Evolutionary conservation across 1,140 invertebrate species (phyloP), one percentile per base, ranked within the genome.

Genomic region (Holcopasites calliopsidis): DNA sequence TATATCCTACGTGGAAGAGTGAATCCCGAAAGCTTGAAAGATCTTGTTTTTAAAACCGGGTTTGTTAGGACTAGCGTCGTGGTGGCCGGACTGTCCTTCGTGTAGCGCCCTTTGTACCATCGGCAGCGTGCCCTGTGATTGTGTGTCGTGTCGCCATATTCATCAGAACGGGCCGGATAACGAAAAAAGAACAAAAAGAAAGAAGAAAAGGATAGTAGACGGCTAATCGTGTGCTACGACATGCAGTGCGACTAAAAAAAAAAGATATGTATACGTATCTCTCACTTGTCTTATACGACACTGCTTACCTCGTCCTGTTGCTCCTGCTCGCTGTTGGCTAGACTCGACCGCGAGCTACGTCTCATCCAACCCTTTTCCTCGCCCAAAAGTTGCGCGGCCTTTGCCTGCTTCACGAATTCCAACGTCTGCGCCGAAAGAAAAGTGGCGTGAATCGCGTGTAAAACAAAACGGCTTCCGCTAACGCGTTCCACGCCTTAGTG

Each of bases 401-500:
- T 97, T 35, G 96, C 95, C 93, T 97, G 96, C 92, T 97, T 97
- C 76, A 97, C 96, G 83, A 97, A 95, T 93, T 98, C 97, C 90
- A 97, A 93, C 71, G 96, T 96, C 95, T 97, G 88, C 61, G 76
- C 88, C 80, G 38, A 84, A 47, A 81, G 66, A 73, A 82, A 58
- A 77, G 61, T 23, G 49, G 57, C 7, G 62, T n/a, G n/a, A n/a
- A n/a, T n/a, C n/a, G n/a, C n/a, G n/a, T n/a, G n/a, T n/a, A n/a
- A n/a, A n/a, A n/a, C n/a, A 47, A 3, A 47, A 18, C 44, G n/a
- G 44, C n/a, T 47, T 47, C 44, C 11, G n/a, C n/a, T n/a, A 47
- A 47, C 44, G 44, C 16, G 11, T 44, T 8, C n/a, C n/a, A n/a
- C n/a, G n/a, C n/a, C n/a, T n/a, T n/a, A n/a, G n/a, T n/a, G n/a